Conservation (phyloP, 2,113 vertebrate species). For the Leptobrachium ailaonicum region DNA sequence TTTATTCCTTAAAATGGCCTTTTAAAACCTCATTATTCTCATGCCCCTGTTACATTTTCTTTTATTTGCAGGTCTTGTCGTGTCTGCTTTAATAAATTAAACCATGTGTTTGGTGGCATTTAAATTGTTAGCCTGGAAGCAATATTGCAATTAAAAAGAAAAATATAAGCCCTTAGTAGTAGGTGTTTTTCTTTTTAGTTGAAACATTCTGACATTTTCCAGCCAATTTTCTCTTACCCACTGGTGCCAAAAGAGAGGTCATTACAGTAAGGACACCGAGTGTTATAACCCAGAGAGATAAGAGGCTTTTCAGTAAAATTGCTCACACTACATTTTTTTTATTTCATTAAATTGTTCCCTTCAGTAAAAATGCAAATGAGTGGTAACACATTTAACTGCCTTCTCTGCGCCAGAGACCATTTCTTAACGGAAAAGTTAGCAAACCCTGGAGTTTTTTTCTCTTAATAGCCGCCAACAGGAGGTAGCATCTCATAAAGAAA, state of each 20-base stretch:
- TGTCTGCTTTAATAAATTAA: background rate
- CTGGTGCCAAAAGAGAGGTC: background rate
- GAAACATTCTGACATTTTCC: background rate
- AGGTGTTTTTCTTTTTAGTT: background rate
- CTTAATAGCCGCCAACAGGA: background rate
- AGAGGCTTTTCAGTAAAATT: background rate
- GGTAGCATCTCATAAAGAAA: background rate
- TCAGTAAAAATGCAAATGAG: constrained; percentile 12
- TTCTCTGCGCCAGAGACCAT: background rate
- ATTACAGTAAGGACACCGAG: background rate
- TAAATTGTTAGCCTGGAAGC: too few relatives aligned
- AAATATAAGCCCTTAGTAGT: too few relatives aligned
- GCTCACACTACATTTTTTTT: background rate
- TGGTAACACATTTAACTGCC: background rate
- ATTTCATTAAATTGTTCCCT: constrained; percentile 1
- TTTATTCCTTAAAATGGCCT: too few relatives aligned
- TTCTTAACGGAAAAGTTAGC: background rate
- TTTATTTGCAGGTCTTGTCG: background rate
- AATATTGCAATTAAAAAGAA: too few relatives aligned
- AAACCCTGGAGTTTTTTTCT: background rate
- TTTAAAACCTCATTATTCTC: too few relatives aligned
- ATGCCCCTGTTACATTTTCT: background rate
- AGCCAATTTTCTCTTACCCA: background rate
- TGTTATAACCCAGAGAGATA: background rate
- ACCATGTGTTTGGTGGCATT: too few relatives aligned